These are phyloP conservation scores for Arizona elegans DNA, from an alignment of 2,113 vertebrate species.

Conservation along the genomic window DNA sequence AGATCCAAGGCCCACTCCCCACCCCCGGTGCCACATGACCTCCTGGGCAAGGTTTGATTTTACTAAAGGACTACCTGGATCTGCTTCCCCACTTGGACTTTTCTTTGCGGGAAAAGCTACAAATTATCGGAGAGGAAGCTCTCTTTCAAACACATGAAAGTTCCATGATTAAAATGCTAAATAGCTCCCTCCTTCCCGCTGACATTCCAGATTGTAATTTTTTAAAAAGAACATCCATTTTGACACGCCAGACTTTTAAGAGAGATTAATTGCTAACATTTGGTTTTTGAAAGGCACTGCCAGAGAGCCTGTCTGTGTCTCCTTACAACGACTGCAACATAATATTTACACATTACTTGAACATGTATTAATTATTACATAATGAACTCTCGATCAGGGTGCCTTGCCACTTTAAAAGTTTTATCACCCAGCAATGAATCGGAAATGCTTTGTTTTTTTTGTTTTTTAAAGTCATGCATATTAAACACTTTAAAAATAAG, in stretches of 20 bases:
- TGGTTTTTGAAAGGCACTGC: slow-evolving; percentile 62
- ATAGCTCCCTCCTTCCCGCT: slow-evolving; percentile 38
- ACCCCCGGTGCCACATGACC: background rate
- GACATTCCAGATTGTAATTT: slow-evolving; percentile 56
- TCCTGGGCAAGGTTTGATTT: background rate
- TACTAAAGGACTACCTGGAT: background rate
- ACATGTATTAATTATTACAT: slow-evolving; percentile 72
- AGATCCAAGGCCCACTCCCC: no score
- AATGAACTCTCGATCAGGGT: slow-evolving; percentile 65
- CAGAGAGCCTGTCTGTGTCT: slow-evolving; percentile 69
- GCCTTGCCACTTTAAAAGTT: slow-evolving; percentile 63
- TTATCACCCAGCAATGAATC: slow-evolving; percentile 52
- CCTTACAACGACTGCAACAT: slow-evolving; percentile 70
- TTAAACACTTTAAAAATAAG: slow-evolving; percentile 64
- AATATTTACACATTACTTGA: slow-evolving; percentile 76
- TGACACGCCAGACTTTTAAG: slow-evolving; percentile 61
- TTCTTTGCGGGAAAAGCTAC: background rate
- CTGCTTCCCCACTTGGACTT: background rate
- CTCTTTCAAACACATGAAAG: slow-evolving; percentile 29
- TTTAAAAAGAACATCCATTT: slow-evolving; percentile 63
- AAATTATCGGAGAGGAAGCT: background rate
- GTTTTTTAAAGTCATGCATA: slow-evolving; percentile 47
- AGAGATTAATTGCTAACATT: slow-evolving; percentile 73
- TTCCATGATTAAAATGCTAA: slow-evolving; percentile 56
- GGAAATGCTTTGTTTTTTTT: slow-evolving; percentile 55